Percentiles rank a stretch among this genome's conserved stretches.
Evolutionary conservation across 2,797 vertebrate species (phyloP).

Genomic region (Erpetoichthys calabaricus): DNA sequence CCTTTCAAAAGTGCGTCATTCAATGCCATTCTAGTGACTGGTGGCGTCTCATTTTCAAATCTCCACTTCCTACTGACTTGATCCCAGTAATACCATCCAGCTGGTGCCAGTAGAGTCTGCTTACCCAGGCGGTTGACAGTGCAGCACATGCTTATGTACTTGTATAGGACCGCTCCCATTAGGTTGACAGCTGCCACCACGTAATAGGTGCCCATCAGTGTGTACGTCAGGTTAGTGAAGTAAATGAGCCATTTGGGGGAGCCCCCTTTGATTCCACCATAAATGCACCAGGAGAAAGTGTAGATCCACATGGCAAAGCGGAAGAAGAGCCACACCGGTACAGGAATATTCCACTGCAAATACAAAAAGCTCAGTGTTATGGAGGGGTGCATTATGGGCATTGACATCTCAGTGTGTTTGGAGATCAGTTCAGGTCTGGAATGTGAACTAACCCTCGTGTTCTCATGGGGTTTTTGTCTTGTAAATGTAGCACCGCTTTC

Average conservation of each 20-base stretch:
- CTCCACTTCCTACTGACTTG: no score
- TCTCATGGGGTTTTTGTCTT: no score
- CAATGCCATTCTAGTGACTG: no score
- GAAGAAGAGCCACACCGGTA: conserved; percentile 18
- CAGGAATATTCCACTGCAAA: conserved; percentile 21
- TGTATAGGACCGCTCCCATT: conserved; percentile 2
- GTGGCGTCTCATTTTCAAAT: no score
- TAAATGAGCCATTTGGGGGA: conserved; percentile 21
- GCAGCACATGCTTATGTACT: conserved; percentile 4
- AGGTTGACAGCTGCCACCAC: conserved; percentile 21
- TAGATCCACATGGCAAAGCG: conserved; percentile 15
- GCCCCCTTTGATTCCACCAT: conserved; percentile 12
- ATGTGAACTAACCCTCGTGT: no score
- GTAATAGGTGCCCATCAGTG: conserved; percentile 19
- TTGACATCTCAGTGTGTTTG: no score
- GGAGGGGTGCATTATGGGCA: neutral
- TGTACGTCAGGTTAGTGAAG: conserved; percentile 18
- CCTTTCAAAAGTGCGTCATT: no score
- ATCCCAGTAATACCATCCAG: no score
- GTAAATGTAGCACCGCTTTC: no score
- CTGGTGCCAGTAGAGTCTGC: neutral
- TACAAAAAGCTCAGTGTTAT: neutral
- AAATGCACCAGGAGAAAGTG: conserved; percentile 21
- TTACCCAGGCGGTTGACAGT: neutral
- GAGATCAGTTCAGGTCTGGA: no score